Evolutionary conservation across 2,113 vertebrate species (phyloP).

Genomic region (Carollia perspicillata): DNA sequence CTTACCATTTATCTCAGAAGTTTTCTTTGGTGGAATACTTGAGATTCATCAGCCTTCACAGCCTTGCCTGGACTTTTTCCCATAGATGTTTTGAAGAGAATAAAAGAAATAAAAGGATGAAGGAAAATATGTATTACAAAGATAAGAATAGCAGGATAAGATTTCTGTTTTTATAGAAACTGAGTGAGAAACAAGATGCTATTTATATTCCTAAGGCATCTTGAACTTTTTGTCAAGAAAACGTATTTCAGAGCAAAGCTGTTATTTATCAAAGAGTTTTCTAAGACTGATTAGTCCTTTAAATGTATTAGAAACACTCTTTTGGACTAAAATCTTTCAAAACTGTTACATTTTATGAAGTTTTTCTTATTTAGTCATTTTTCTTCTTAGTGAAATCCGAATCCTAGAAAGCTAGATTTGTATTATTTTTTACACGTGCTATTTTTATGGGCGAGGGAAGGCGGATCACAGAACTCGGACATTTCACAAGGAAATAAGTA

Average conservation of each 20-base stretch:
- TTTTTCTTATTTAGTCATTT: conserved; percentile 31
- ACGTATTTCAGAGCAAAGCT: not conserved
- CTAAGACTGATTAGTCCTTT: not conserved
- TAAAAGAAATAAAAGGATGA: not conserved
- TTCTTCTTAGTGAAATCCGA: not conserved
- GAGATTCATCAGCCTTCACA: not conserved
- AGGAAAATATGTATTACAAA: not conserved
- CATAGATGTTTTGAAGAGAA: not conserved
- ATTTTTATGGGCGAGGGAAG: not conserved
- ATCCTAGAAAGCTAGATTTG: not conserved
- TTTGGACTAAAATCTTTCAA: not conserved
- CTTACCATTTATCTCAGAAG: not conserved
- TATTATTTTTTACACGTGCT: not conserved
- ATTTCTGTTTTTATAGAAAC: conserved; percentile 20
- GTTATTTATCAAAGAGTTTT: conserved; percentile 5
- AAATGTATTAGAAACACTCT: not conserved
- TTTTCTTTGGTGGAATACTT: not conserved
- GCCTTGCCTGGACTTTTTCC: not conserved
- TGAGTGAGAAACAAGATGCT: not conserved
- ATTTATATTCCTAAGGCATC: conserved; percentile 17
- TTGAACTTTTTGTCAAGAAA: not conserved
- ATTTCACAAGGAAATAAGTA: not conserved
- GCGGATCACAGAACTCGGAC: not conserved
- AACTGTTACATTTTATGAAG: not conserved
- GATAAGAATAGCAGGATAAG: not conserved